Percentiles rank a stretch among this genome's conserved stretches.
phyloP scores from a whole-genome alignment of 2,797 vertebrate species.

The Gadopsis marmoratus region DNA sequence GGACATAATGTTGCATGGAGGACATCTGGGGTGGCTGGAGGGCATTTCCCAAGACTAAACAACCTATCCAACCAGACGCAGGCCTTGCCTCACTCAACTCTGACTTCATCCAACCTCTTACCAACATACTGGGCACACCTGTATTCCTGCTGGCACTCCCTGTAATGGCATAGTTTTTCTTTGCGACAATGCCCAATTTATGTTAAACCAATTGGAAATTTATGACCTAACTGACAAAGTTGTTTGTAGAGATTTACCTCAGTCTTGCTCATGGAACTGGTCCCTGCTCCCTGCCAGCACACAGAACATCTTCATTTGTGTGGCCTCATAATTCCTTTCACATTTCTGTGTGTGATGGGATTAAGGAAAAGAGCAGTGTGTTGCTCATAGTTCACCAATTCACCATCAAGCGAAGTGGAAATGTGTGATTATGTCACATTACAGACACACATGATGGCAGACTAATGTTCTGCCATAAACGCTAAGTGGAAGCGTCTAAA shows the following conservation, averaged over 20 bases:
- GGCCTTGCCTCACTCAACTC: background rate
- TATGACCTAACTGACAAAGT: background rate
- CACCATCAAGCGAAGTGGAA: background rate
- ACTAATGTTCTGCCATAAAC: constrained; percentile 15
- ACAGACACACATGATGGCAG: constrained; percentile 15
- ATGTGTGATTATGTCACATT: constrained; percentile 24
- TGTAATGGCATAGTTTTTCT: background rate
- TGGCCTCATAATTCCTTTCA: constrained; percentile 3
- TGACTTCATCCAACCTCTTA: background rate
- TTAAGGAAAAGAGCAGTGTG: background rate
- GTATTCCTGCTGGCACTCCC: background rate
- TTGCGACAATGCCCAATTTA: background rate
- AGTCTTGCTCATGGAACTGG: background rate
- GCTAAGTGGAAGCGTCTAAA: background rate
- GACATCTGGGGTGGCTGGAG: constrained; percentile 1
- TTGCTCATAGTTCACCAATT: background rate
- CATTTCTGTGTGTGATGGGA: background rate
- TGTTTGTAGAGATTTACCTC: background rate
- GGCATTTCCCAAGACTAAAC: background rate
- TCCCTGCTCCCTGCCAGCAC: background rate
- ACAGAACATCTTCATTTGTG: background rate
- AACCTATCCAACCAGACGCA: background rate
- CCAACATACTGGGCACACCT: background rate
- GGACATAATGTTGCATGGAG: background rate
- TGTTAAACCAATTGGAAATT: too few species aligned